These are phyloP conservation scores for Apotomis betuletana DNA, from an alignment of 2,888 invertebrate species.

Conservation along the genomic window DNA sequence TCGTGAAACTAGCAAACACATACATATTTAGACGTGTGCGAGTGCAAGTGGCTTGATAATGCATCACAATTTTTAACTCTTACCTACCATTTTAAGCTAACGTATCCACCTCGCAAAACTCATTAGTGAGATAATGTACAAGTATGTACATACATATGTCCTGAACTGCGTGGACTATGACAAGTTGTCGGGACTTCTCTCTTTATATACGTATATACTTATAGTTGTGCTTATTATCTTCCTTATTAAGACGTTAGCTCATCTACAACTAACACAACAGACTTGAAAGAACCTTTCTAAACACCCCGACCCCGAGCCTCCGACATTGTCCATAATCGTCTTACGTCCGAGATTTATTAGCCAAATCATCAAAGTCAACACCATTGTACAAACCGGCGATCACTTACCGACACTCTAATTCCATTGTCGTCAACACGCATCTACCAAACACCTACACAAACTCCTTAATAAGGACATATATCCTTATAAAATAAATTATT, in stretches of 20 bases:
- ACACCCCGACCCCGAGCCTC: neutral
- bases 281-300: slow-evolving; percentile 1
- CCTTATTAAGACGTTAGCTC: neutral
- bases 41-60: no score
- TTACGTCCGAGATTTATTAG: slow-evolving; percentile 67
- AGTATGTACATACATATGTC: no score
- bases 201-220: no score
- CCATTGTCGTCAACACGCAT: slow-evolving; percentile 79
- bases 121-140: no score
- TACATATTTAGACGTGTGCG: no score
- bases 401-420: slow-evolving; percentile 77
- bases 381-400: slow-evolving; percentile 74
- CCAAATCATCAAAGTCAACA: slow-evolving; percentile 72
- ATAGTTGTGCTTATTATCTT: no score
- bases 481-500: slow-evolving; percentile 40
- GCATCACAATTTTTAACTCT: no score
- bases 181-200: no score
- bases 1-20: no score
- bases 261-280: neutral
- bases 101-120: no score
- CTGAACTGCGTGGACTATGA: no score
- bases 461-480: slow-evolving; percentile 44
- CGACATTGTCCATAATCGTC: slow-evolving; percentile 62
- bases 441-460: slow-evolving; percentile 59
- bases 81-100: no score